These are phyloP conservation scores for Neostethus bicornis DNA, from an alignment of 2,797 vertebrate genomes.

Conservation along the genomic window DNA sequence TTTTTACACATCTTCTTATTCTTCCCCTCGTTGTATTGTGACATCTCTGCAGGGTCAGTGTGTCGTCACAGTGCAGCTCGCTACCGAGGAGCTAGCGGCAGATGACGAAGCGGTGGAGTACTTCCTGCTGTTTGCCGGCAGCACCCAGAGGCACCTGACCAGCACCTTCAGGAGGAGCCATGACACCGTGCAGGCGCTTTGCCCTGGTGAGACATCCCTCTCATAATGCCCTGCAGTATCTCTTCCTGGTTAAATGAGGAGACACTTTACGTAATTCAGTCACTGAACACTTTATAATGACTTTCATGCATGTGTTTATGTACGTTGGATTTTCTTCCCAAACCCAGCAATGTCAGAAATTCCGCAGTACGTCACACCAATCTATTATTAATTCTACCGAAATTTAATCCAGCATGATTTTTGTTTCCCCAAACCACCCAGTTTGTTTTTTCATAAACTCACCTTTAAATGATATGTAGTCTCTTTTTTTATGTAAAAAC, in stretches of 20 bases:
- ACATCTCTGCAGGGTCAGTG: slow-evolving; percentile 84
- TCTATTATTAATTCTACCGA: no score
- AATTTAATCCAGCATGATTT: no score
- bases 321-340: no score
- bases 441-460: no score
- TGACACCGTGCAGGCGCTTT: slow-evolving; percentile 88
- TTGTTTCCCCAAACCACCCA: no score
- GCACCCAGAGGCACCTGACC: slow-evolving; percentile 89
- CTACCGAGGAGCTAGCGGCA: slow-evolving; percentile 81
- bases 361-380: no score
- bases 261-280: slow-evolving; percentile 25
- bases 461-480: no score
- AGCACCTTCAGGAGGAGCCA: slow-evolving; percentile 87
- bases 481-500: no score
- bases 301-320: no score
- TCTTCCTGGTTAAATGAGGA: slow-evolving; percentile 1
- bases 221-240: slow-evolving; percentile 22
- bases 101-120: slow-evolving; percentile 86
- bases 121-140: slow-evolving; percentile 92
- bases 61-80: slow-evolving; percentile 89
- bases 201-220: slow-evolving; percentile 84
- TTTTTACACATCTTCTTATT: neutral
- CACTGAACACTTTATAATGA: no score
- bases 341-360: no score
- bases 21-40: neutral